phyloP scores from a whole-genome alignment of 2,888 invertebrate genomes.

The Limnephilus auricula region DNA sequence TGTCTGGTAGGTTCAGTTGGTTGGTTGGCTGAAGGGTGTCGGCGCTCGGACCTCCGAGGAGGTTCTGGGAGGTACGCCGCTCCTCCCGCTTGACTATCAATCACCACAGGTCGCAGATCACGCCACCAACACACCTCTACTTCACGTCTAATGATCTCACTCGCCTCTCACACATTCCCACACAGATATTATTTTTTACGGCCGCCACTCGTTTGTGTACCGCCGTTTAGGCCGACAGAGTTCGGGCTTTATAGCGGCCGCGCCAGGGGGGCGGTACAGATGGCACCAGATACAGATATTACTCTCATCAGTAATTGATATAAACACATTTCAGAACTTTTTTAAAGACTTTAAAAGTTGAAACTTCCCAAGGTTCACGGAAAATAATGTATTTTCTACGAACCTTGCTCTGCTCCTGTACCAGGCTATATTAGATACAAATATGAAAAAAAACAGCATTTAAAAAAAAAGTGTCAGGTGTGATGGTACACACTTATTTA shows the following conservation, averaged over 20 bases:
- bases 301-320: neutral
- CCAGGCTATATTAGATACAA: too few relatives aligned
- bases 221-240: conserved; percentile 56
- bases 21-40: neutral
- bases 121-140: conserved; percentile 42
- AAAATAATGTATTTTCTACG: too few relatives aligned
- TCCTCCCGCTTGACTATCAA: conserved; percentile 47
- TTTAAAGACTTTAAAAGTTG: too few relatives aligned
- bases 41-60: conserved; percentile 49
- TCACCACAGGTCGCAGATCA: conserved; percentile 47
- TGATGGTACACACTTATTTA: too few relatives aligned
- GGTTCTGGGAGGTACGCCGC: conserved; percentile 45
- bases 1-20: neutral
- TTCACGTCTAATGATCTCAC: conserved; percentile 50
- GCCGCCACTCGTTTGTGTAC: conserved; percentile 51
- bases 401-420: too few relatives aligned
- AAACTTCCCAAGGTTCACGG: too few relatives aligned
- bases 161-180: conserved; percentile 53
- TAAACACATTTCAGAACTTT: neutral
- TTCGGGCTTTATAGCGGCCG: conserved; percentile 46
- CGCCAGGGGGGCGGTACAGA: conserved; percentile 18
- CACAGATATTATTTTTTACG: conserved; percentile 54
- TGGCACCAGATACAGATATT: neutral
- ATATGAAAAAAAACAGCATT: too few relatives aligned
- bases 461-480: too few relatives aligned